phyloP scores from a whole-genome alignment of 2,888 invertebrate genomes.

The Podotricha telesiphe region DNA sequence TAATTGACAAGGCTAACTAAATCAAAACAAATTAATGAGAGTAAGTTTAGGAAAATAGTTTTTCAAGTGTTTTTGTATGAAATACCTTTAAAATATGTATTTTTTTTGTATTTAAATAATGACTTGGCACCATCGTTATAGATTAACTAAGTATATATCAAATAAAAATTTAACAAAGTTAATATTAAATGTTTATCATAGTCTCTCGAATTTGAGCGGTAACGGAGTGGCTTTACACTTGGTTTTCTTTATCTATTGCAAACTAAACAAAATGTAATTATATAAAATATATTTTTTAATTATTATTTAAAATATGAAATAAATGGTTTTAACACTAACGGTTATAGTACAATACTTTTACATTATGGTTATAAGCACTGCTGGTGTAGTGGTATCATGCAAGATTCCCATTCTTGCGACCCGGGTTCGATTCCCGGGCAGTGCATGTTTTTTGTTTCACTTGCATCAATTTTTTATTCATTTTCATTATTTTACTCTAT shows the following conservation, averaged over 20 bases:
- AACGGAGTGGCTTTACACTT: too few relatives aligned
- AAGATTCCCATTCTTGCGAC: slow-evolving; percentile 99
- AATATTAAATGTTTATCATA: too few relatives aligned
- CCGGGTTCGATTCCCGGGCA: slow-evolving; percentile 98
- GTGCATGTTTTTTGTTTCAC: slow-evolving; percentile 79
- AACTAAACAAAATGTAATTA: too few relatives aligned
- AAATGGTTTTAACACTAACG: not conserved
- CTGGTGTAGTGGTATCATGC: slow-evolving; percentile 99
- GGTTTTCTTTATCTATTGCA: too few relatives aligned
- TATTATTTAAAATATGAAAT: not conserved
- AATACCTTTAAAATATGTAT: not conserved
- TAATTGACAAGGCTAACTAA: not conserved
- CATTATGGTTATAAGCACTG: slow-evolving; percentile 85
- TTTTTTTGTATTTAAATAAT: too few relatives aligned
- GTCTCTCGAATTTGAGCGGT: too few relatives aligned
- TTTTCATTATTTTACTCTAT: slow-evolving; percentile 11
- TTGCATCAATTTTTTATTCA: not conserved
- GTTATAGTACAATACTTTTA: slow-evolving; percentile 1
- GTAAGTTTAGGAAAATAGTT: too few relatives aligned
- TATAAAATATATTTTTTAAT: not conserved
- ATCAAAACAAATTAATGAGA: not conserved
- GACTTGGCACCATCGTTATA: slow-evolving; percentile 5
- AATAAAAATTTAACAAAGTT: not conserved
- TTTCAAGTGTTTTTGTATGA: too few relatives aligned
- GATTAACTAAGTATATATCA: slow-evolving; percentile 5